Percentiles rank a stretch among this genome's conserved stretches.
phyloP scores from a whole-genome alignment of 2,888 invertebrate species.

The Eustalomyia histrio region DNA sequence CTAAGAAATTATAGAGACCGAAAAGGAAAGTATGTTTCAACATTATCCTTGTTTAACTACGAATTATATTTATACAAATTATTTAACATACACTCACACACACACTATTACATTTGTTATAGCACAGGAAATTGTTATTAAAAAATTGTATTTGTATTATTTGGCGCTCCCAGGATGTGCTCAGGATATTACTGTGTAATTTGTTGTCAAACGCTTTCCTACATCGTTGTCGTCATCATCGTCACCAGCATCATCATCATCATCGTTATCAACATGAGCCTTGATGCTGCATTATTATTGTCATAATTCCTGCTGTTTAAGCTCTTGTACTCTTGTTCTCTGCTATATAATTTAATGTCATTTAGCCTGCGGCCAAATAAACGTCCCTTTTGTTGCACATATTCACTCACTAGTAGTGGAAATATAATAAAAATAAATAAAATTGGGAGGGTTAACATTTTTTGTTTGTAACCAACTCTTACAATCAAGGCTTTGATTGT shows the following conservation, averaged over 20 bases:
- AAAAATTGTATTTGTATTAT: conserved; percentile 23
- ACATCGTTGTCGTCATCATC: conserved; percentile 5
- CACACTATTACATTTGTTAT: conserved; percentile 8
- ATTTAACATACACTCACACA: not conserved
- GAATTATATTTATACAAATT: conserved; percentile 40
- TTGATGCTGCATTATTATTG: conserved; percentile 24
- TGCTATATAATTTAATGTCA: conserved; percentile 74
- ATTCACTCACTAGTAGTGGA: not conserved
- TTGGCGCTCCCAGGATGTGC: conserved; percentile 71
- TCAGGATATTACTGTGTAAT: conserved; percentile 74
- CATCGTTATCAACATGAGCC: not conserved
- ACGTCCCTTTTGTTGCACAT: conserved; percentile 67
- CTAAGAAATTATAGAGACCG: not conserved
- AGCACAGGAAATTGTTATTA: conserved; percentile 63
- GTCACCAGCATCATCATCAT: not conserved
- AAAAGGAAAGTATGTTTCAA: conserved; percentile 29
- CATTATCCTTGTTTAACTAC: conserved; percentile 47
- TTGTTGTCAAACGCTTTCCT: conserved; percentile 74
- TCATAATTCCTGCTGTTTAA: conserved; percentile 48
- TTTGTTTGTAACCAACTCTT: conserved; percentile 8
- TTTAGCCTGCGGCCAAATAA: conserved; percentile 75
- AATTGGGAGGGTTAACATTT: conserved; percentile 28
- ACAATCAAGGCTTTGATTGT: conserved; percentile 2
- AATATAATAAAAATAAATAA: not conserved
- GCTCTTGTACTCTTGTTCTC: conserved; percentile 59